Conservation (phyloP, 2,797 vertebrate species). For the Lates japonicus region DNA sequence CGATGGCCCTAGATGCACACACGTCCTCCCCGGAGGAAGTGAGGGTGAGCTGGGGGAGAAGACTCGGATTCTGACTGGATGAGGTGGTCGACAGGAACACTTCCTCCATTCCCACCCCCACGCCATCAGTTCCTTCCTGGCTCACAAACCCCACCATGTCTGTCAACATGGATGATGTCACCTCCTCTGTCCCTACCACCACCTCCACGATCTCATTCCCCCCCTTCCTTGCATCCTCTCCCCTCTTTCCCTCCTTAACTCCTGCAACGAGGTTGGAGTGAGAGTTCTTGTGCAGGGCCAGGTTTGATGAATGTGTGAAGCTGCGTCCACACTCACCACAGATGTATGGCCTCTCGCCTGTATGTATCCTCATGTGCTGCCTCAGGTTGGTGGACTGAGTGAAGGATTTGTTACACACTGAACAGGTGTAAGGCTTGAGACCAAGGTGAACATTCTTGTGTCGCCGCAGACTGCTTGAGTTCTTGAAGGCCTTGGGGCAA, state of each 20-base stretch:
- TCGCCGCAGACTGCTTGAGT: conserved; percentile 92
- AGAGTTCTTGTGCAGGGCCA: conserved; percentile 90
- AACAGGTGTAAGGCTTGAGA: conserved; percentile 91
- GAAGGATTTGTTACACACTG: conserved; percentile 91
- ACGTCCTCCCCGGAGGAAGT: conserved; percentile 65
- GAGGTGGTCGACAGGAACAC: conserved; percentile 84
- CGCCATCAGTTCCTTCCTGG: conserved; percentile 82
- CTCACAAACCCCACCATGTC: conserved; percentile 88
- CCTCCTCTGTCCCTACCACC: conserved; percentile 79
- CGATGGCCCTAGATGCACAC: conserved; percentile 75
- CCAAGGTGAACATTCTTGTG: conserved; percentile 95
- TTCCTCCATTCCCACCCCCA: conserved; percentile 85
- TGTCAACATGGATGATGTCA: conserved; percentile 84
- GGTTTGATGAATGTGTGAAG: conserved; percentile 94
- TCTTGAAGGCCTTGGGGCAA: conserved; percentile 96
- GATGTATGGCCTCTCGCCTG: conserved; percentile 92
- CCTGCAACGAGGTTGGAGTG: conserved; percentile 75
- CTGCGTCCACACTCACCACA: conserved; percentile 91
- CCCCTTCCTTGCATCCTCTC: conserved; percentile 41
- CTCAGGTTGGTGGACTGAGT: conserved; percentile 95
- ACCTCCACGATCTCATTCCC: conserved; percentile 73
- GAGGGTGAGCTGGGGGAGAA: conserved; percentile 81
- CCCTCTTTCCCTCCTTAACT: conserved; percentile 73
- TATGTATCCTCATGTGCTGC: conserved; percentile 94
- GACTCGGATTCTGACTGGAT: conserved; percentile 65